Conservation (phyloP, 2,113 vertebrate species). For the rat (Rattus norvegicus) region DNA sequence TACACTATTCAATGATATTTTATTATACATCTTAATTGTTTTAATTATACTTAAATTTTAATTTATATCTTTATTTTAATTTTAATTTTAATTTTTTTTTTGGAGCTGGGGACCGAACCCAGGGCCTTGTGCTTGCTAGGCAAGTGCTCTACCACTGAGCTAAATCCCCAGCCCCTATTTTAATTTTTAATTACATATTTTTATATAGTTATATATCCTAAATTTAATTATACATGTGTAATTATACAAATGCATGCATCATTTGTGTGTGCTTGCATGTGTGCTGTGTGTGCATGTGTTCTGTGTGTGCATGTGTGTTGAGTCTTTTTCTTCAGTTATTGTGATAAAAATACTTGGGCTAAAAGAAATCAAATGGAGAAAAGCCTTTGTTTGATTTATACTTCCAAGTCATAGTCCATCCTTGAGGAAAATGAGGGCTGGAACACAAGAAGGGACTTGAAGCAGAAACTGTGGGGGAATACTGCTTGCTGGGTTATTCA, state of each 20-base stretch:
- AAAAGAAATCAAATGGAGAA: background rate
- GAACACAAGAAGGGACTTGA: background rate
- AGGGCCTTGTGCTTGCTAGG: too few relatives aligned
- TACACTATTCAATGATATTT: background rate
- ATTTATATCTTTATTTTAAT: too few relatives aligned
- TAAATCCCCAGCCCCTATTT: too few relatives aligned
- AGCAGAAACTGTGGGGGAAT: background rate
- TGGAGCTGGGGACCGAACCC: too few relatives aligned
- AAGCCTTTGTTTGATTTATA: background rate
- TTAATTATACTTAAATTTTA: too few relatives aligned
- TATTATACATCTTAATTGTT: too few relatives aligned
- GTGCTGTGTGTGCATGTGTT: background rate
- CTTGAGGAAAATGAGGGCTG: background rate
- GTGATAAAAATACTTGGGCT: background rate
- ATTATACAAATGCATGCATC: too few relatives aligned
- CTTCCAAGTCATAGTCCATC: background rate
- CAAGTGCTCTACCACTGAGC: too few relatives aligned
- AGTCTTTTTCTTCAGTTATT: background rate
- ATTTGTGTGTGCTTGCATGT: background rate
- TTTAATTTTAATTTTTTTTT: too few relatives aligned
- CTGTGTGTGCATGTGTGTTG: background rate
- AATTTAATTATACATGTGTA: background rate
- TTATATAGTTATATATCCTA: too few relatives aligned
- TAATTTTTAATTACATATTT: too few relatives aligned
- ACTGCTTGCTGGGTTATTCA: background rate